Percentiles rank a stretch among this genome's conserved stretches.
These are phyloP conservation scores for Adela reaumurella DNA, from an alignment of 2,888 invertebrate species.

Conservation along the genomic window DNA sequence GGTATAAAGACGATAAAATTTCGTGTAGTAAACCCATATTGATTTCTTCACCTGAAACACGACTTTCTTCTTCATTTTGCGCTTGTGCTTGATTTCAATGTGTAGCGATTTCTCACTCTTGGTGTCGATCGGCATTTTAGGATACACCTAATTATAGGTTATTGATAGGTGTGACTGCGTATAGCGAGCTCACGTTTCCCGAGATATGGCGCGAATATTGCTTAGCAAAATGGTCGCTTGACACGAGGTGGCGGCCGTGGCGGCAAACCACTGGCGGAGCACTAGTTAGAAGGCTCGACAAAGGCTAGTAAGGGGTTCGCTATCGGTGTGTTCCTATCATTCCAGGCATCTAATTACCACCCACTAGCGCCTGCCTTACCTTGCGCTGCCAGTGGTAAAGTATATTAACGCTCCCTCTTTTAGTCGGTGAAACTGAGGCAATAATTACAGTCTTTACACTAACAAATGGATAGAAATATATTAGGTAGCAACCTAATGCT, in stretches of 20 bases:
- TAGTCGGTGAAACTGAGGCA: neutral
- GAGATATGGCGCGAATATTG: neutral
- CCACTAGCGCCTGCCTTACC: slow-evolving; percentile 14
- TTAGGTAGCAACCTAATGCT: too few relatives aligned
- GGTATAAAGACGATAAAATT: too few relatives aligned
- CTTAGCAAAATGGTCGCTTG: neutral
- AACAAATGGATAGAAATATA: too few relatives aligned
- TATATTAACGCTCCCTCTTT: neutral
- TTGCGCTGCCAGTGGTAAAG: neutral
- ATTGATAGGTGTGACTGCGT: too few relatives aligned
- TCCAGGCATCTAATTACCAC: slow-evolving; percentile 39
- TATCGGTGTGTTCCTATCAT: slow-evolving; percentile 23
- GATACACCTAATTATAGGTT: neutral
- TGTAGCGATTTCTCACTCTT: slow-evolving; percentile 15
- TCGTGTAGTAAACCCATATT: too few relatives aligned
- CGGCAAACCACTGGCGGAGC: neutral
- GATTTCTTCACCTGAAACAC: slow-evolving; percentile 36
- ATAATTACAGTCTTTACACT: too few relatives aligned
- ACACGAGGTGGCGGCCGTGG: slow-evolving; percentile 7
- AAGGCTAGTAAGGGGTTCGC: neutral
- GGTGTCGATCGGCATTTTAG: neutral
- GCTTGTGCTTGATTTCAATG: slow-evolving; percentile 37
- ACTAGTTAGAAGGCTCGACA: neutral
- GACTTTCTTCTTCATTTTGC: slow-evolving; percentile 36
- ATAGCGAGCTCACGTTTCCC: neutral